Evolutionary conservation across 2,113 vertebrate species (phyloP).

Genomic region (Donacobius atricapilla): DNA sequence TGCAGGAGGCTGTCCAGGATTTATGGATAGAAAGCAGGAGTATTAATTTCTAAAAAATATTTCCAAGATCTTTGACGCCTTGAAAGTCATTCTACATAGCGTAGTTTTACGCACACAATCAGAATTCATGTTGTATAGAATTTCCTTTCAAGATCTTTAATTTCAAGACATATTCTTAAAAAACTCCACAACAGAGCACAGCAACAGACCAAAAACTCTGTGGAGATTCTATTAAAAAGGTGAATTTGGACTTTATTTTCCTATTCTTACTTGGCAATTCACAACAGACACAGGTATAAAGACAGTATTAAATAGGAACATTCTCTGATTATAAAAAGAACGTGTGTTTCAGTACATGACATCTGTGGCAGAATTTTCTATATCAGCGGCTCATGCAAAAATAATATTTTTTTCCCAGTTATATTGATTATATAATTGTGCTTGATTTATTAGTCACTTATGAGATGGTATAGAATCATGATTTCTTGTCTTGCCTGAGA

Average conservation of each 20-base stretch:
- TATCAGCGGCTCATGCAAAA: not conserved
- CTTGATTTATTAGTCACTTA: not conserved
- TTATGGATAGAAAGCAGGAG: not conserved
- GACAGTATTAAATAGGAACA: not conserved
- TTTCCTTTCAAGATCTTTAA: not conserved
- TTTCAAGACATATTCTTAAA: not conserved
- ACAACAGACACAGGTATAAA: not conserved
- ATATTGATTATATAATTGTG: not conserved
- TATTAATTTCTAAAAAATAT: not conserved
- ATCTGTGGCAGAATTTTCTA: not conserved
- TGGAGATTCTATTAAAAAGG: not conserved
- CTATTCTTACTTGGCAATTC: not conserved
- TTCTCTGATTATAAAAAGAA: not conserved
- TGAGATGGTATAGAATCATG: not conserved
- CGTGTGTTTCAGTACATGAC: not conserved
- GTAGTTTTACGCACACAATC: not conserved
- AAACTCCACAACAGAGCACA: not conserved
- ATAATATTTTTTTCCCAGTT: not conserved
- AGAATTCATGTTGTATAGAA: not conserved
- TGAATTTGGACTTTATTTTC: not conserved
- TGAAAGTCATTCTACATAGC: not conserved
- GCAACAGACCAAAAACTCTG: not conserved
- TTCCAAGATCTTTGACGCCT: not conserved
- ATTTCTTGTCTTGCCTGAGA: not conserved
- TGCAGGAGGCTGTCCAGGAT: not conserved